Evolutionary conservation across 2,888 invertebrate species (phyloP).

Genomic region (Cryptocephalus moraei): DNA sequence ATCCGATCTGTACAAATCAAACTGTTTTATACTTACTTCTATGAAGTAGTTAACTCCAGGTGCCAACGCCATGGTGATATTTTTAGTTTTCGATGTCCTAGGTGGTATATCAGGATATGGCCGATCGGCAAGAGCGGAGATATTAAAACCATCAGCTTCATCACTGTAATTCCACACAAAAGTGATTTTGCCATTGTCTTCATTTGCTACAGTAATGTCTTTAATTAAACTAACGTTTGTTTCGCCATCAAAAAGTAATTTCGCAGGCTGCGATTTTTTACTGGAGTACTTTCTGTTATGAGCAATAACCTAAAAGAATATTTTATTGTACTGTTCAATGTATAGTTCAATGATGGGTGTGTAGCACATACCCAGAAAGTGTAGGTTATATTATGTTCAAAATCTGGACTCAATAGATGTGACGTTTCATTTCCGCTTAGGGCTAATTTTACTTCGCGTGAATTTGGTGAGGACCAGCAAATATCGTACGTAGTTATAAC

Average conservation of each 20-base stretch:
- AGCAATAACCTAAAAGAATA: conserved; percentile 59
- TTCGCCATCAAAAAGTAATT: conserved; percentile 52
- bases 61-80: conserved; percentile 24
- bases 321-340: no score
- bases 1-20: no score
- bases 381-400: conserved; percentile 50
- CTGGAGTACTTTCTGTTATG: conserved; percentile 53
- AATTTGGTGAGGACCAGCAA: conserved; percentile 50
- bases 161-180: conserved; percentile 47
- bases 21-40: conserved; percentile 34
- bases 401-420: conserved; percentile 45
- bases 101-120: conserved; percentile 46
- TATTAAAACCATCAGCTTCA: conserved; percentile 27
- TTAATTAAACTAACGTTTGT: conserved; percentile 52
- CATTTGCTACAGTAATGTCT: conserved; percentile 42
- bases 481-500: conserved; percentile 51
- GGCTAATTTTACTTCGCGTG: conserved; percentile 44
- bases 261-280: conserved; percentile 46
- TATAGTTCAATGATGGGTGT: no score
- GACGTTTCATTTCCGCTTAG: conserved; percentile 39
- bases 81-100: conserved; percentile 35
- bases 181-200: conserved; percentile 43
- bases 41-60: conserved; percentile 46
- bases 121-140: conserved; percentile 34
- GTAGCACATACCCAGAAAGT: conserved; percentile 56